These are phyloP conservation scores for Drosophila neutralis DNA, from an alignment of 2,888 invertebrate genomes.

Conservation along the genomic window DNA sequence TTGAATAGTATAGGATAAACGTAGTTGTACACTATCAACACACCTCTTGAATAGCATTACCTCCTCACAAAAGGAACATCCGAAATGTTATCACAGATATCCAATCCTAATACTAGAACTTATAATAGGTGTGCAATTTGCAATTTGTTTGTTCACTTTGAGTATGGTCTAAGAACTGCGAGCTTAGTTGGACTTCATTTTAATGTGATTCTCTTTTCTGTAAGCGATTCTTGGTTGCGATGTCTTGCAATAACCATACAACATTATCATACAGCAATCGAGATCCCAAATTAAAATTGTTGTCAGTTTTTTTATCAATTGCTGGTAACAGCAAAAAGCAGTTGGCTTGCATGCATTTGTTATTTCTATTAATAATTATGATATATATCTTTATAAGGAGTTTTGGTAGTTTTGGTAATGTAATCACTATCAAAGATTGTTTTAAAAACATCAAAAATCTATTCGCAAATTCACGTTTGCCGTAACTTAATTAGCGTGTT, in stretches of 20 bases:
- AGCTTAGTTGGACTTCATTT: not conserved
- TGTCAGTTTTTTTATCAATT: not conserved
- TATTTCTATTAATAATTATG: not conserved
- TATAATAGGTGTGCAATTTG: too few species aligned
- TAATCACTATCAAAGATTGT: not conserved
- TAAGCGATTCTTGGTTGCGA: not conserved
- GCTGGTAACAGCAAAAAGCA: not conserved
- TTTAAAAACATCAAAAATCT: not conserved
- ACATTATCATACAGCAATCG: not conserved
- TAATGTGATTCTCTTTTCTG: not conserved
- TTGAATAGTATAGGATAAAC: not conserved
- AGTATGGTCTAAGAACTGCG: not conserved
- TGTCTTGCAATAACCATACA: not conserved
- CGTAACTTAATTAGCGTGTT: slow-evolving; percentile 29
- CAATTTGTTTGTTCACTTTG: not conserved
- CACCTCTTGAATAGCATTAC: not conserved
- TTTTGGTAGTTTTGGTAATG: not conserved
- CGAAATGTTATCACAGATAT: not conserved
- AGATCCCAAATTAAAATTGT: not conserved
- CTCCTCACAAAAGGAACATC: not conserved
- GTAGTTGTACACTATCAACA: not conserved
- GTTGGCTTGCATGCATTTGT: not conserved
- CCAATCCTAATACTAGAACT: too few species aligned
- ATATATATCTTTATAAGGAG: not conserved
- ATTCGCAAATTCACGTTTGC: not conserved